These are phyloP conservation scores for Telmatochromis sp. DNA, from an alignment of 2,113 vertebrate species.

Conservation along the genomic window DNA sequence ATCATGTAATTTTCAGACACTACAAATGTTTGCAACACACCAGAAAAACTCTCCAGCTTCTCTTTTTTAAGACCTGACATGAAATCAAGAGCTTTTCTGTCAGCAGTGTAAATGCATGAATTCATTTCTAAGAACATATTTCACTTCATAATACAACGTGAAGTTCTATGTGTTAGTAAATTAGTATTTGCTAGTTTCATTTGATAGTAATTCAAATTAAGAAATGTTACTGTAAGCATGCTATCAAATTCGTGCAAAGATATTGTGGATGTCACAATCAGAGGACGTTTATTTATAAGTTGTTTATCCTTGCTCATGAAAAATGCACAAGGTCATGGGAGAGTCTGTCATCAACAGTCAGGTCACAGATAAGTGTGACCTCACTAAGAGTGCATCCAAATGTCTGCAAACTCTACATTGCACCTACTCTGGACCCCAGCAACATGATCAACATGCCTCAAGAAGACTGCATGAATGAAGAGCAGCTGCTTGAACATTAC, in stretches of 20 bases:
- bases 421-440: background rate
- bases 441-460: background rate
- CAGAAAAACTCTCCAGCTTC: background rate
- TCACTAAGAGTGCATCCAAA: background rate
- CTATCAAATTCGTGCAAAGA: background rate
- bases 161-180: background rate
- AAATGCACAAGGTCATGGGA: background rate
- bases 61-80: background rate
- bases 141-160: background rate
- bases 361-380: background rate
- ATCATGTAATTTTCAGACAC: background rate
- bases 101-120: background rate
- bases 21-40: background rate
- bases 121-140: background rate
- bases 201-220: background rate
- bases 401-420: background rate
- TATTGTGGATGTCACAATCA: background rate
- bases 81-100: background rate
- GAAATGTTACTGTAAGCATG: background rate
- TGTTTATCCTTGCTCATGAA: background rate
- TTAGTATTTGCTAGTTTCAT: background rate
- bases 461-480: background rate
- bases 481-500: background rate
- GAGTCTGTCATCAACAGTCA: background rate
- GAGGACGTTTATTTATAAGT: background rate